These are phyloP conservation scores for Drosophila fuyamai DNA, from an alignment of 1,140 invertebrate genomes.

Conservation along the genomic window DNA sequence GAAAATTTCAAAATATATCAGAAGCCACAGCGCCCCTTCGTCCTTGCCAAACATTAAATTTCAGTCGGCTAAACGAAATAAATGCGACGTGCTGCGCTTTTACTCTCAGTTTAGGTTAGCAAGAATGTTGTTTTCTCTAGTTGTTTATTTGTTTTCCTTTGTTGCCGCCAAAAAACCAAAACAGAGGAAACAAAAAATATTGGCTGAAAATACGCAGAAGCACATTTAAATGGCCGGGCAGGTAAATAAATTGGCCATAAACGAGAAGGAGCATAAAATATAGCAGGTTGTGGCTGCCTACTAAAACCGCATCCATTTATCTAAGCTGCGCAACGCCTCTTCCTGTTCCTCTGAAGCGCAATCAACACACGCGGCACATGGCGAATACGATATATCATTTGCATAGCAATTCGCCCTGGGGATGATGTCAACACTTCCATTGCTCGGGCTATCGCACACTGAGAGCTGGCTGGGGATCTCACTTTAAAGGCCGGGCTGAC, in stretches of 20 bases:
- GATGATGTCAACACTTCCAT: slow-evolving; percentile 19
- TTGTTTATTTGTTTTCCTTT: not conserved
- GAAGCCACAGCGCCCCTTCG: slow-evolving; percentile 8
- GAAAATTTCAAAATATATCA: slow-evolving; percentile 26
- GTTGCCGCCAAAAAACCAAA: slow-evolving; percentile 1
- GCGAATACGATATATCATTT: slow-evolving; percentile 50
- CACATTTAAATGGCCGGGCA: slow-evolving; percentile 32
- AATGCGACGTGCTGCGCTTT: slow-evolving; percentile 49
- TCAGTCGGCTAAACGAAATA: slow-evolving; percentile 36
- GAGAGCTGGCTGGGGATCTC: slow-evolving; percentile 3
- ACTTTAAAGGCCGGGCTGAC: not conserved
- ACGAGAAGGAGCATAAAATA: not conserved
- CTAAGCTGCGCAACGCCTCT: slow-evolving; percentile 8
- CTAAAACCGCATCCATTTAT: slow-evolving; percentile 24
- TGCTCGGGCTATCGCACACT: not conserved
- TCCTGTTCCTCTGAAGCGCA: slow-evolving; percentile 21
- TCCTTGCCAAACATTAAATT: slow-evolving; percentile 1
- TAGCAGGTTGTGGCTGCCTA: slow-evolving; percentile 27
- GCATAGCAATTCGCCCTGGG: slow-evolving; percentile 24
- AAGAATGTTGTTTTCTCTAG: slow-evolving; percentile 12
- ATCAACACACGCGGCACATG: slow-evolving; percentile 49
- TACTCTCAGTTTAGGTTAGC: slow-evolving; percentile 26
- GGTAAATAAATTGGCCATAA: slow-evolving; percentile 47
- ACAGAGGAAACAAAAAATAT: slow-evolving; percentile 21
- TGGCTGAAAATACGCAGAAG: slow-evolving; percentile 15